Evolutionary conservation across 2,797 vertebrate genomes (phyloP), one percentile per base, ranked within the genome.

Genomic region (Anguilla marmorata): DNA sequence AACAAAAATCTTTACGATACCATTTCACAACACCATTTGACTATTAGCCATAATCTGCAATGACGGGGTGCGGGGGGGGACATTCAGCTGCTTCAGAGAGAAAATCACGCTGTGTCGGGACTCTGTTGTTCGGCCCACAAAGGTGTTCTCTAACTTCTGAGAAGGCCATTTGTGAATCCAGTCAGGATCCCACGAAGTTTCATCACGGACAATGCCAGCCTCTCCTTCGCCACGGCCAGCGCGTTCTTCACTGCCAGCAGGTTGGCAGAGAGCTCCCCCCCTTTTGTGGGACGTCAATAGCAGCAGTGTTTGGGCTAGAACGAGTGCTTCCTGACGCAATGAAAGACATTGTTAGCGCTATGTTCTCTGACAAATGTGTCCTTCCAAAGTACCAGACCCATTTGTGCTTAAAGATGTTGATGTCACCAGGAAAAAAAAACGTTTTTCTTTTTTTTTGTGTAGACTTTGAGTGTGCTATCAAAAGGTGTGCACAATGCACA

Each of bases 291-390:
- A 87, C 88, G 90, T 92, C 92, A 92, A 66, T 90, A 86, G 90
- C 89, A 88, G 91, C 90, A 90, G 88, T 89, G 88, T 91, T 87
- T 91, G 58, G 54, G 89, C 87, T 89, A 91, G 89, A 90, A 91
- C 90, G 90, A 91, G 92, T 91, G 90, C 79, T 76, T 90, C 88
- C 87, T 87, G 66, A 76, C 11, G 85, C 60, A 79, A 33, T 88
- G 89, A 91, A 90, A 92, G 88, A 92, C 89, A 80, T 84, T 87
- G 89, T 91, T 91, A 90, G 90, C 90, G 63, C 60, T 76, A 69
- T 86, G 86, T 79, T 89, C 82, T 87, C 76, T n/a, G 87, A 92
- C 88, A 91, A 91, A 93, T 91, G 88, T 86, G 87, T 91, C 90
- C 91, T 87, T 91, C 87, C 41, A 56, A 90, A 88, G 90, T 66